phyloP scores from a whole-genome alignment of 92 coral and sea anemone species.

The Diadumene lineata region DNA sequence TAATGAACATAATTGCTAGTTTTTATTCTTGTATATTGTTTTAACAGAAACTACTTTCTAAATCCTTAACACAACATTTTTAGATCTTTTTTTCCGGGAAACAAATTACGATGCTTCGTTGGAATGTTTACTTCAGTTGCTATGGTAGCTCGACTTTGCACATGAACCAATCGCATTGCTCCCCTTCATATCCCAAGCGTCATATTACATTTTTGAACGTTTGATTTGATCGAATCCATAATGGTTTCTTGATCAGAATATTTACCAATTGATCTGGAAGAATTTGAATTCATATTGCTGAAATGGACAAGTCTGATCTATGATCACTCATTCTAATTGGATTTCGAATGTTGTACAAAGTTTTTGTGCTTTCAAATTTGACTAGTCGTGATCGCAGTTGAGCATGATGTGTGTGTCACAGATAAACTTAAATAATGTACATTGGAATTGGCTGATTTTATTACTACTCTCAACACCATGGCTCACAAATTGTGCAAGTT shows the following conservation, averaged over 20 bases:
- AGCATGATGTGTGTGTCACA: not conserved
- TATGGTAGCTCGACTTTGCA: slow-evolving; percentile 8
- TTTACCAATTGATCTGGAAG: slow-evolving; percentile 21
- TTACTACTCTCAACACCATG: slow-evolving; percentile 33
- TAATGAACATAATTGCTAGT: not conserved
- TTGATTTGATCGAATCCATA: slow-evolving; percentile 16
- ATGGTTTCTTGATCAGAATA: slow-evolving; percentile 27
- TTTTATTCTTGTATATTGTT: too few species aligned
- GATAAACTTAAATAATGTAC: slow-evolving; percentile 4
- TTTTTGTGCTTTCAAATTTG: not conserved
- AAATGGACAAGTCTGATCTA: not conserved
- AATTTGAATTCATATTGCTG: not conserved
- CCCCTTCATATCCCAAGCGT: slow-evolving; percentile 28
- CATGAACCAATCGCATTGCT: slow-evolving; percentile 10
- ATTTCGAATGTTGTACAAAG: slow-evolving; percentile 17
- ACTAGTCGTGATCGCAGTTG: not conserved
- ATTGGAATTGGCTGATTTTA: slow-evolving; percentile 34
- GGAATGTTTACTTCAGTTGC: slow-evolving; percentile 25
- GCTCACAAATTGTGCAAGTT: slow-evolving; percentile 34
- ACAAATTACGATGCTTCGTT: too few species aligned
- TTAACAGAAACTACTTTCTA: not conserved
- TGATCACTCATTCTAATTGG: not conserved
- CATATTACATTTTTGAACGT: slow-evolving; percentile 38
- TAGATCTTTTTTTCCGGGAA: too few species aligned
- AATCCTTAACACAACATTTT: too few species aligned